phyloP scores from a whole-genome alignment of 2,113 vertebrate species.

The Nestor notabilis region DNA sequence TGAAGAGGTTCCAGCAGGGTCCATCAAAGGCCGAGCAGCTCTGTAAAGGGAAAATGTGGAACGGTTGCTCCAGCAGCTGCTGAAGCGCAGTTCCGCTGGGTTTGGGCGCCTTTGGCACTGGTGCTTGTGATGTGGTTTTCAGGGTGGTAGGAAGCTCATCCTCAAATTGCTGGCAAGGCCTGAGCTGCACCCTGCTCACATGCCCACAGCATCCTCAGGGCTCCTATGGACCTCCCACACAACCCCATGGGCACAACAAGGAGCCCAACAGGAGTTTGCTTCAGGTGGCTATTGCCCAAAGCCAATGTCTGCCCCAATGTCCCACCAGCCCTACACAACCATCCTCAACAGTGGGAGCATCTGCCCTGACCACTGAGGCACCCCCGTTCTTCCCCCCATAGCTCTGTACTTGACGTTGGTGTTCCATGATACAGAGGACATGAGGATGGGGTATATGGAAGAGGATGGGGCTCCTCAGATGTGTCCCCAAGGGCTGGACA shows the following conservation, averaged over 20 bases:
- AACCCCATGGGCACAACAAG: fast-evolving
- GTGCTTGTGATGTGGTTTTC: slow-evolving; percentile 16
- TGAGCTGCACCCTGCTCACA: not conserved
- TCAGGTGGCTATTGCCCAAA: not conserved
- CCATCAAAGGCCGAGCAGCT: slow-evolving; percentile 29
- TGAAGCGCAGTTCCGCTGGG: not conserved
- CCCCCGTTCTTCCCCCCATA: fast-evolving
- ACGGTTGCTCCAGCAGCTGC: slow-evolving; percentile 13
- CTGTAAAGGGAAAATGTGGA: not conserved
- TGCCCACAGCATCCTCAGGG: not conserved
- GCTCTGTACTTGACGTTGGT: not conserved
- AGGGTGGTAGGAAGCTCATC: not conserved
- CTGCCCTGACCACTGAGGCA: not conserved
- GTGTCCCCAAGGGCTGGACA: not conserved
- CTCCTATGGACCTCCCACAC: not conserved
- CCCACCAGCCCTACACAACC: not conserved
- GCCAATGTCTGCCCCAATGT: not conserved
- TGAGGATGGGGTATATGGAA: not conserved
- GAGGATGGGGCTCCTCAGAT: not conserved
- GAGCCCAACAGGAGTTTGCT: not conserved
- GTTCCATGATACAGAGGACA: not conserved
- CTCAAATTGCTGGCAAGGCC: not conserved
- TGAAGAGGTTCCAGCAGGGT: slow-evolving; percentile 57
- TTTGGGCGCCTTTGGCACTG: not conserved
- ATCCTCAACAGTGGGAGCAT: not conserved